phyloP scores from a whole-genome alignment of 2,797 vertebrate genomes.

The Acestrorhynchus altus region DNA sequence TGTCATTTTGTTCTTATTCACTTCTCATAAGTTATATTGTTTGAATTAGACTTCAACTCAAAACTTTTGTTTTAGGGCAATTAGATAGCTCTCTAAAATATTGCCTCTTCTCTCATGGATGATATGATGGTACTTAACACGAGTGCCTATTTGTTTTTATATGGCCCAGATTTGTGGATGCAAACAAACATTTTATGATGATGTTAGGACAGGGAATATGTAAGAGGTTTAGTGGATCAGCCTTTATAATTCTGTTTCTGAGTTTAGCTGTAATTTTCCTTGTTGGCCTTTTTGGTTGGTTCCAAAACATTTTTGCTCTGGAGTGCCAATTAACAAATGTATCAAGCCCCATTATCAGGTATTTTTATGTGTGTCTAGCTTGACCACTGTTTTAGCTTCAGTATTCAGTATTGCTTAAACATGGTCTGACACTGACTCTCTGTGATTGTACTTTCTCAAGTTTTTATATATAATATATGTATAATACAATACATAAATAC shows the following conservation, averaged over 20 bases:
- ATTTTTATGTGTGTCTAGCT: slow-evolving; percentile 38
- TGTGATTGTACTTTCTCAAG: background rate
- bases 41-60: background rate
- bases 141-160: slow-evolving; percentile 58
- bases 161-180: slow-evolving; percentile 36
- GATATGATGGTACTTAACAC: slow-evolving; percentile 56
- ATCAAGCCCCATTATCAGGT: slow-evolving; percentile 32
- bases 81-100: slow-evolving; percentile 45
- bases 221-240: slow-evolving; percentile 50
- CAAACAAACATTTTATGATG: slow-evolving; percentile 54
- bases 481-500: too few species aligned
- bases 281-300: slow-evolving; percentile 33
- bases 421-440: slow-evolving; percentile 20
- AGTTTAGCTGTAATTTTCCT: slow-evolving; percentile 35
- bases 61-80: slow-evolving; percentile 36
- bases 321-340: slow-evolving; percentile 42
- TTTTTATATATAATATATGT: slow-evolving; percentile 1
- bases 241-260: slow-evolving; percentile 45
- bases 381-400: slow-evolving; percentile 7
- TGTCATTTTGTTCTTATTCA: background rate
- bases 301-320: slow-evolving; percentile 33
- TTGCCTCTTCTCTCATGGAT: slow-evolving; percentile 41
- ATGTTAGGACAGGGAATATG: slow-evolving; percentile 31
- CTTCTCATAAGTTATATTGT: slow-evolving; percentile 3
- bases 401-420: slow-evolving; percentile 1